These are phyloP conservation scores for Xylocampa areola DNA, from an alignment of 2,888 invertebrate genomes.

Conservation along the genomic window DNA sequence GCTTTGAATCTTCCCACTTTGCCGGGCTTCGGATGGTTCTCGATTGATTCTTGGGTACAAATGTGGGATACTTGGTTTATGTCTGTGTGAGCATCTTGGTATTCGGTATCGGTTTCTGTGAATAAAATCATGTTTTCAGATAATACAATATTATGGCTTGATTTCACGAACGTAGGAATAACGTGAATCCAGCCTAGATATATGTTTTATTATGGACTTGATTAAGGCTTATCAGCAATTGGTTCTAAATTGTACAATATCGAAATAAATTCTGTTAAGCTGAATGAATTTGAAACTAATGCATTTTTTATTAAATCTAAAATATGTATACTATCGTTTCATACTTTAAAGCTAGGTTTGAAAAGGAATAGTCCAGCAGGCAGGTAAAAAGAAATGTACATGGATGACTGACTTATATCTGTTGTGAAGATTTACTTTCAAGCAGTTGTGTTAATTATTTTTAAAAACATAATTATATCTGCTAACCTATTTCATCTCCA, in stretches of 20 bases:
- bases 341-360: background rate
- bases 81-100: slow-evolving; percentile 78
- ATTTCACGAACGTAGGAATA: too few species aligned
- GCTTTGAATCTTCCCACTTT: slow-evolving; percentile 82
- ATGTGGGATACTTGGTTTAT: slow-evolving; percentile 64
- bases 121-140: slow-evolving; percentile 9
- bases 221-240: slow-evolving; percentile 1
- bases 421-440: background rate
- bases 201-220: background rate
- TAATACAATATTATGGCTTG: too few species aligned
- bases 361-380: background rate
- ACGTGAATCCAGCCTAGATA: too few species aligned
- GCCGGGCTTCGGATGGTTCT: slow-evolving; percentile 72
- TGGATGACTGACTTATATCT: background rate
- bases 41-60: slow-evolving; percentile 68
- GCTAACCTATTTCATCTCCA: slow-evolving; percentile 75
- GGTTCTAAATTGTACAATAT: background rate
- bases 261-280: too few species aligned
- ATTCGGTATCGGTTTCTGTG: slow-evolving; percentile 83
- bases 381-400: too few species aligned
- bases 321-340: too few species aligned
- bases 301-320: too few species aligned
- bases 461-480: background rate
- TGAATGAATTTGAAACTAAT: too few species aligned
- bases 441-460: background rate